A percentile compares a stretch with the other conserved stretches of the same genome.
Conservation (phyloP, 2,888 invertebrate species). For the Lepetodrilus schrolli region DNA sequence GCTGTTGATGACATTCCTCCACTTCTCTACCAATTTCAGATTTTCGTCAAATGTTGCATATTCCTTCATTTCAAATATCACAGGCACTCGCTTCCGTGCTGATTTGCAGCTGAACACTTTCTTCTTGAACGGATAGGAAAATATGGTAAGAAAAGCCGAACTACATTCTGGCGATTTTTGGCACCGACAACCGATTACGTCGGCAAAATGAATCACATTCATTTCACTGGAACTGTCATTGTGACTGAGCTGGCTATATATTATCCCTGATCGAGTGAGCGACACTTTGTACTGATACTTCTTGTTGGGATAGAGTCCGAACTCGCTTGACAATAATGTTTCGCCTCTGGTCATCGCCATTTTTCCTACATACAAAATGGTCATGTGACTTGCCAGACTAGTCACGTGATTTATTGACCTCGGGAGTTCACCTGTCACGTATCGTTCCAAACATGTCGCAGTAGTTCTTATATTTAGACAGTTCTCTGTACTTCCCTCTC, state of each 20-base stretch:
- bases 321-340: constrained; percentile 54
- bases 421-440: background rate
- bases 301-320: constrained; percentile 57
- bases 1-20: constrained; percentile 59
- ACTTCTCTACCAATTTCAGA: constrained; percentile 49
- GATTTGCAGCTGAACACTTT: constrained; percentile 62
- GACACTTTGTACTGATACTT: constrained; percentile 52
- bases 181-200: constrained; percentile 68
- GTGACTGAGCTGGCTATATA: constrained; percentile 45
- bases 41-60: constrained; percentile 60
- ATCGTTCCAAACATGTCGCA: too few relatives aligned
- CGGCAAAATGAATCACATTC: constrained; percentile 60
- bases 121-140: constrained; percentile 67
- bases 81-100: constrained; percentile 53
- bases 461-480: too few relatives aligned
- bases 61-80: constrained; percentile 58
- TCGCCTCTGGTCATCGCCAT: constrained; percentile 55
- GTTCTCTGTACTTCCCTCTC: too few relatives aligned
- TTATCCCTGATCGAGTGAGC: constrained; percentile 50
- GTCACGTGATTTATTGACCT: constrained; percentile 25
- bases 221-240: constrained; percentile 43
- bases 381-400: constrained; percentile 36
- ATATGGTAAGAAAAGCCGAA: constrained; percentile 63
- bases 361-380: constrained; percentile 39
- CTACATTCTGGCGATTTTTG: constrained; percentile 45